phyloP scores from a whole-genome alignment of 2,113 vertebrate genomes.

The Pampusana beccarii region DNA sequence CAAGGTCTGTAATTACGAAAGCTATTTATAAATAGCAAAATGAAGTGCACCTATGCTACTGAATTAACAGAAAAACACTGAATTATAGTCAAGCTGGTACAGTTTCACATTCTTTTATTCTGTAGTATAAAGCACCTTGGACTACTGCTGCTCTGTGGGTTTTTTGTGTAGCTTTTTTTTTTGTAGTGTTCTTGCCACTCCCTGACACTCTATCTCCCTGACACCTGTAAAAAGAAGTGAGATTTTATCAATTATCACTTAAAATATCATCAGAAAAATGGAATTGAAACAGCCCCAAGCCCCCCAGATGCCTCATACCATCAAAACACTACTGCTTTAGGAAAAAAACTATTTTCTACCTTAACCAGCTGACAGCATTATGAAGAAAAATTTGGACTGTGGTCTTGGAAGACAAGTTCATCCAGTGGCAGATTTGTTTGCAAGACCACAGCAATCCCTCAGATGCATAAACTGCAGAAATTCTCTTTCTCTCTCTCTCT shows the following conservation, averaged over 20 bases:
- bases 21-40: not conserved
- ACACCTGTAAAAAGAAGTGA: not conserved
- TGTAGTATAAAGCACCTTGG: not conserved
- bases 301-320: not conserved
- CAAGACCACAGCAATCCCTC: not conserved
- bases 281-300: not conserved
- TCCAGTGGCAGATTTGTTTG: not conserved
- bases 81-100: not conserved
- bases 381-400: not conserved
- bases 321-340: not conserved
- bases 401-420: not conserved
- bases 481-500: fast-evolving
- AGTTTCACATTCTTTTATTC: not conserved
- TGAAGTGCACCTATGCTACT: not conserved
- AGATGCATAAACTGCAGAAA: not conserved
- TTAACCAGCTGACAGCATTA: not conserved
- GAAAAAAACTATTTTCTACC: not conserved
- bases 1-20: not conserved
- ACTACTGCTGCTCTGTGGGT: not conserved
- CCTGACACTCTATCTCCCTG: not conserved
- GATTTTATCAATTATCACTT: conserved; percentile 28
- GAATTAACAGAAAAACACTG: not conserved
- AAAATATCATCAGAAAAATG: not conserved
- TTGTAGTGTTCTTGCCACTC: not conserved
- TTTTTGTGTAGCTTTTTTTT: not conserved